Evolutionary conservation across 92 coral and sea anemone genomes (phyloP).

Genomic region (Anthopleura xanthogrammica): DNA sequence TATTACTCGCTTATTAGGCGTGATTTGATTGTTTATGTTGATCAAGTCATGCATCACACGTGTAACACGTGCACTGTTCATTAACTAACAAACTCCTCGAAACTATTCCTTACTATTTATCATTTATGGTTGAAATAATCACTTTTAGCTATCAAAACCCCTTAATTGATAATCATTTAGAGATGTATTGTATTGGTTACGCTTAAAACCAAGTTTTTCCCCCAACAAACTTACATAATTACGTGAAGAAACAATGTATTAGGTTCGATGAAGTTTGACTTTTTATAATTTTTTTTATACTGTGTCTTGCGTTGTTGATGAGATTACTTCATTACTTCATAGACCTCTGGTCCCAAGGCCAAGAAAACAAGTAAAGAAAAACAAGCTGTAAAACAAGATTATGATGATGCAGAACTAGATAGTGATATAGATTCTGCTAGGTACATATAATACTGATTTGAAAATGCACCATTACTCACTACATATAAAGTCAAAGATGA

Average conservation of each 20-base stretch:
- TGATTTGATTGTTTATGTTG: background rate
- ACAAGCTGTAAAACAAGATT: constrained; percentile 9
- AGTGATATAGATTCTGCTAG: constrained; percentile 73
- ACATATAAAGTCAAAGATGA: no score
- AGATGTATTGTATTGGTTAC: background rate
- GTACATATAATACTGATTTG: constrained; percentile 24
- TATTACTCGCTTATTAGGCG: no score
- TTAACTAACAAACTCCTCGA: background rate
- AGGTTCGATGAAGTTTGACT: background rate
- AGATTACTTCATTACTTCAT: background rate
- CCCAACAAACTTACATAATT: no score
- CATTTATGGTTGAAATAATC: background rate
- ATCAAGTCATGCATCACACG: background rate
- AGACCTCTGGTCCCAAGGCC: background rate
- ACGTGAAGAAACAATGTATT: no score
- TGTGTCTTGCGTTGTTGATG: background rate
- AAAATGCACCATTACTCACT: background rate
- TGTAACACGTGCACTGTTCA: background rate
- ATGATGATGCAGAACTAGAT: constrained; percentile 57
- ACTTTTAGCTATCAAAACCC: background rate
- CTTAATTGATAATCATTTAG: background rate
- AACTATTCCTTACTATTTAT: background rate
- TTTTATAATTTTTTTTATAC: no score
- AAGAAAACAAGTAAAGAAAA: constrained; percentile 12
- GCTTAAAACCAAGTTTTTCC: background rate